A percentile compares a stretch with the other conserved stretches of the same genome.
Evolutionary conservation across 2,888 invertebrate species (phyloP).

Genomic region (Hirtodrosophila cameraria): DNA sequence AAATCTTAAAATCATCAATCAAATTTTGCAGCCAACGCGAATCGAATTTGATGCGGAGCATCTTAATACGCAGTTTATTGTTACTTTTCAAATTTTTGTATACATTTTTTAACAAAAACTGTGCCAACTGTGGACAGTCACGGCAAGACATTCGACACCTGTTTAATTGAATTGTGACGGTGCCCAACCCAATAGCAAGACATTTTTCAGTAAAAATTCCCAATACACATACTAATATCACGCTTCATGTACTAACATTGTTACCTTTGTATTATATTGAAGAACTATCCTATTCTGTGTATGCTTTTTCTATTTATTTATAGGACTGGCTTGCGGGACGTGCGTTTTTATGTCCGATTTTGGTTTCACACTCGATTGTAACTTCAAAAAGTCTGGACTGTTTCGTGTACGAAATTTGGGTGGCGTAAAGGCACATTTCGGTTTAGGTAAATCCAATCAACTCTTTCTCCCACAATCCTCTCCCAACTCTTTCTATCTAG

Average conservation of each 20-base stretch:
- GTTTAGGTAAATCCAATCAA: slow-evolving; percentile 89
- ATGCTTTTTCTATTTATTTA: slow-evolving; percentile 83
- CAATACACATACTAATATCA: slow-evolving; percentile 14
- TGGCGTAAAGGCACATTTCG: slow-evolving; percentile 94
- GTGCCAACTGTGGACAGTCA: slow-evolving; percentile 55
- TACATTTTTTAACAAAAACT: slow-evolving; percentile 34
- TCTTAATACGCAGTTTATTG: slow-evolving; percentile 25
- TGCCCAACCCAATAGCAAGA: slow-evolving; percentile 33
- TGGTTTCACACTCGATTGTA: slow-evolving; percentile 95
- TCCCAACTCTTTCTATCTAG: neutral
- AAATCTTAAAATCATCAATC: slow-evolving; percentile 56
- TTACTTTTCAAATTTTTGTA: slow-evolving; percentile 8
- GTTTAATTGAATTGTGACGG: slow-evolving; percentile 27
- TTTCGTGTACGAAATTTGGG: slow-evolving; percentile 96
- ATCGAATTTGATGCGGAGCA: slow-evolving; percentile 57
- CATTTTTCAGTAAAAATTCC: neutral
- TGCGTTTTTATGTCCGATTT: slow-evolving; percentile 95
- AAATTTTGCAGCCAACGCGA: slow-evolving; percentile 48
- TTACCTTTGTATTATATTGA: slow-evolving; percentile 64
- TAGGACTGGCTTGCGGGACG: slow-evolving; percentile 89
- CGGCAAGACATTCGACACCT: slow-evolving; percentile 38
- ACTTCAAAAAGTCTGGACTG: slow-evolving; percentile 95
- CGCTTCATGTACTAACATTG: slow-evolving; percentile 42
- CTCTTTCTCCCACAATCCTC: slow-evolving; percentile 11
- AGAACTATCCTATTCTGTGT: slow-evolving; percentile 80